A percentile compares a stretch with the other conserved stretches of the same genome.
phyloP scores from a whole-genome alignment of 1,140 invertebrate species.

The Danaus plexippus region DNA sequence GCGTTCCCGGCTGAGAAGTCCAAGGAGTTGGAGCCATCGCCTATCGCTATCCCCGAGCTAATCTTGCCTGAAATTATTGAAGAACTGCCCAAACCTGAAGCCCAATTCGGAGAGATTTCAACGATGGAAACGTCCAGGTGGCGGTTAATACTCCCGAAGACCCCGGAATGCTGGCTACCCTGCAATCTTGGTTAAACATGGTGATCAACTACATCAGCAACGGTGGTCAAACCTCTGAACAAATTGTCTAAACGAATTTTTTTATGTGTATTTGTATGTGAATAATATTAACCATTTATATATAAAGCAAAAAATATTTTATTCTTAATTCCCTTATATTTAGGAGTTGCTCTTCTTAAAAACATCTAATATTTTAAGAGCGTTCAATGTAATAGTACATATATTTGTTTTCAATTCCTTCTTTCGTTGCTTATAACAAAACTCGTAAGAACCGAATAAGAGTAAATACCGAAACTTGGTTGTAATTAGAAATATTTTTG shows the following conservation, averaged over 20 bases:
- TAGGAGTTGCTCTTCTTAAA: too few relatives aligned
- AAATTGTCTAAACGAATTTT: constrained; percentile 31
- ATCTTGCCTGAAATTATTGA: constrained; percentile 18
- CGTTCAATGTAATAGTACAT: too few relatives aligned
- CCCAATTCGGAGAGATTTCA: constrained; percentile 40
- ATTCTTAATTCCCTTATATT: neutral
- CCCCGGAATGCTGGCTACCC: constrained; percentile 27
- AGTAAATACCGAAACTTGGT: too few relatives aligned
- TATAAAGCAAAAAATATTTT: neutral
- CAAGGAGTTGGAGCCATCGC: constrained; percentile 13
- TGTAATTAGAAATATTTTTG: too few relatives aligned
- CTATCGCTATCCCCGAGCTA: constrained; percentile 16
- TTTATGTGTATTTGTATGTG: neutral
- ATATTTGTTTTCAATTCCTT: too few relatives aligned
- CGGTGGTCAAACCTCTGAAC: constrained; percentile 32
- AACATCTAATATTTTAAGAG: too few relatives aligned
- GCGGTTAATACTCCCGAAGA: constrained; percentile 35
- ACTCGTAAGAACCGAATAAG: too few relatives aligned
- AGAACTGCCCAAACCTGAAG: constrained; percentile 17
- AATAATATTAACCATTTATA: neutral
- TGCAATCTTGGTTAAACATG: constrained; percentile 48
- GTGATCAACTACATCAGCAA: constrained; percentile 47
- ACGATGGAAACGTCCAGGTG: constrained; percentile 44
- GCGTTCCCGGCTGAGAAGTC: constrained; percentile 28
- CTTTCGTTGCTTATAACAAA: too few relatives aligned